phyloP scores from a whole-genome alignment of 2,797 vertebrate species.

The Myotis pilosus region DNA sequence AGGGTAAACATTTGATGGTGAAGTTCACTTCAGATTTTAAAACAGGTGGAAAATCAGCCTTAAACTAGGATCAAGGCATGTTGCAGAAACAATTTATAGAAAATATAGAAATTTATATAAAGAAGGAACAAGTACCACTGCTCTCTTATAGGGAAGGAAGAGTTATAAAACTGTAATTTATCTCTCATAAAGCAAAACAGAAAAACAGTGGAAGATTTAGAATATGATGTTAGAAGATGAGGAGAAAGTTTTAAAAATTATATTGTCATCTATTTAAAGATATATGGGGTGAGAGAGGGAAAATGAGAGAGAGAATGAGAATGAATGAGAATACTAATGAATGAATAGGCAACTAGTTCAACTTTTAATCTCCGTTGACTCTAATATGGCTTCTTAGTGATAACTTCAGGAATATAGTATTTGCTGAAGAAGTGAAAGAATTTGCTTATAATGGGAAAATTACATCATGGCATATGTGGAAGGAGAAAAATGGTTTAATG shows the following conservation, averaged over 20 bases:
- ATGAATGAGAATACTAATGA: neutral
- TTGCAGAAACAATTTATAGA: neutral
- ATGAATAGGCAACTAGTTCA: conserved; percentile 26
- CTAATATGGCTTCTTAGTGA: neutral
- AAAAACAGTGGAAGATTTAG: neutral
- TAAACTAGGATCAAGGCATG: neutral
- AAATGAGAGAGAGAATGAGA: neutral
- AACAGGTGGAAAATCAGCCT: conserved; percentile 5
- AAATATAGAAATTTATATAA: conserved; percentile 5
- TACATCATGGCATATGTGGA: neutral
- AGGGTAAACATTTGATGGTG: neutral
- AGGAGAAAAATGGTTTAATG: neutral
- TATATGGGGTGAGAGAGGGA: neutral
- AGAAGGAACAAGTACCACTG: neutral
- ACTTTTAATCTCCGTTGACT: neutral
- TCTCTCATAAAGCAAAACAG: neutral
- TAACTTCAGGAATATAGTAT: neutral
- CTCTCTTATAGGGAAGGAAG: neutral
- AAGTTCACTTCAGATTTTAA: conserved; percentile 19
- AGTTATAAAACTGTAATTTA: conserved; percentile 1
- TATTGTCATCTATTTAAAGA: neutral
- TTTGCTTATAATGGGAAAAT: neutral
- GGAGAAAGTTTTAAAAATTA: neutral
- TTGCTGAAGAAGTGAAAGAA: conserved; percentile 24
- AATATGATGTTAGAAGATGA: neutral